These are phyloP conservation scores for Drosophila greeni DNA, from an alignment of 2,888 invertebrate species.

Conservation along the genomic window DNA sequence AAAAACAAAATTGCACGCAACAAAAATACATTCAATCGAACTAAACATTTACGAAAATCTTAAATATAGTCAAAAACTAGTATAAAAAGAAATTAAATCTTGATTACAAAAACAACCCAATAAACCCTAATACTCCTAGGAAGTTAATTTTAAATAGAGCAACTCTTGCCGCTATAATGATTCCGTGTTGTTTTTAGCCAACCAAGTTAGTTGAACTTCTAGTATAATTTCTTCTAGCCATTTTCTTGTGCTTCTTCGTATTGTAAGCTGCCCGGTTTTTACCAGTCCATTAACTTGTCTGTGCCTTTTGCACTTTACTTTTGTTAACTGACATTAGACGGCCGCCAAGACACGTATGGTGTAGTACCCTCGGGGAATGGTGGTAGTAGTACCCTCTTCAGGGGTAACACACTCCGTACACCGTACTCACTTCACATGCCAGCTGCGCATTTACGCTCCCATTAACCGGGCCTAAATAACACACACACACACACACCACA, in stretches of 20 bases:
- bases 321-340: constrained; percentile 64
- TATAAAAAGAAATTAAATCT: not conserved
- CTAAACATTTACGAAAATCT: not conserved
- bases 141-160: constrained; percentile 9
- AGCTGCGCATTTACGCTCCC: constrained; percentile 72
- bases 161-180: constrained; percentile 18
- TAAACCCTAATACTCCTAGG: too few relatives aligned
- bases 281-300: constrained; percentile 67
- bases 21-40: not conserved
- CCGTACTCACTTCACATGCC: constrained; percentile 61
- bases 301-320: constrained; percentile 66
- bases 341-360: constrained; percentile 33
- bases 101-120: not conserved
- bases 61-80: not conserved
- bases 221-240: constrained; percentile 25
- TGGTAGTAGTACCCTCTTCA: constrained; percentile 12
- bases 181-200: constrained; percentile 13
- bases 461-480: constrained; percentile 65
- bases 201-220: constrained; percentile 44
- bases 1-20: not conserved
- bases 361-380: constrained; percentile 8
- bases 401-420: constrained; percentile 35
- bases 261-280: constrained; percentile 42
- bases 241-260: constrained; percentile 18
- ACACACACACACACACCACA: constrained; percentile 18